A percentile compares a stretch with the other conserved stretches of the same genome.
phyloP scores from a whole-genome alignment of 1,140 invertebrate genomes.

The Orussus abietinus region DNA sequence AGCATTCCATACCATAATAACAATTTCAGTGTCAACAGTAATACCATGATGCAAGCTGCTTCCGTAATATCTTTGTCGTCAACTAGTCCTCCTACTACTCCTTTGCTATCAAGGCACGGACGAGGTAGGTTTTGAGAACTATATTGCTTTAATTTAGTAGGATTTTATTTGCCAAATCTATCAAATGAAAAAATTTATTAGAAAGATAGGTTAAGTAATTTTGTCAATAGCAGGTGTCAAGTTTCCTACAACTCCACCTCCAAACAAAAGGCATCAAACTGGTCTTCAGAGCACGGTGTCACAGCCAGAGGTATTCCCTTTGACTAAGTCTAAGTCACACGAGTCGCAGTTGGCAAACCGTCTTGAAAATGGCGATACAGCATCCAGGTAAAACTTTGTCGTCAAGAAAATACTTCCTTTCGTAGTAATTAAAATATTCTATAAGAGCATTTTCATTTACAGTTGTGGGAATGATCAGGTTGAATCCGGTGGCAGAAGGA shows the following conservation, averaged over 20 bases:
- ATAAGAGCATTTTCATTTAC: constrained; percentile 15
- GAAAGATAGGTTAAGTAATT: constrained; percentile 12
- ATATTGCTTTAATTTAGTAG: constrained; percentile 9
- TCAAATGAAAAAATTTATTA: constrained; percentile 6
- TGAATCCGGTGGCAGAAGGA: constrained; percentile 47
- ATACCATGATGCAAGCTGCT: constrained; percentile 40
- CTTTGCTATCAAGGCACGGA: constrained; percentile 51
- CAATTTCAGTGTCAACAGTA: constrained; percentile 40
- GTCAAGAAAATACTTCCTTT: constrained; percentile 7
- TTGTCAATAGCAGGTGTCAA: constrained; percentile 47
- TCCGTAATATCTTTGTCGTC: constrained; percentile 45
- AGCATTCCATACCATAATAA: constrained; percentile 54
- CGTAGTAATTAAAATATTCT: constrained; percentile 11
- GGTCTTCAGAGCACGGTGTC: constrained; percentile 47
- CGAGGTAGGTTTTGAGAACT: constrained; percentile 33
- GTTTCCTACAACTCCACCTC: constrained; percentile 76
- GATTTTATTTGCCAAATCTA: constrained; percentile 5
- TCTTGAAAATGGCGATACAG: constrained; percentile 53
- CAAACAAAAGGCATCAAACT: constrained; percentile 67
- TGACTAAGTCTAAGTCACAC: constrained; percentile 88
- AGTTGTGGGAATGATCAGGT: constrained; percentile 34
- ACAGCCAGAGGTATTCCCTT: constrained; percentile 59
- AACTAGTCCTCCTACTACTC: constrained; percentile 62
- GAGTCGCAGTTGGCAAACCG: constrained; percentile 80
- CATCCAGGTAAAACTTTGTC: constrained; percentile 31